A percentile compares a stretch with the other conserved stretches of the same genome.
phyloP scores from a whole-genome alignment of 2,113 vertebrate genomes.

The Dolichallabes microphthalmus region DNA sequence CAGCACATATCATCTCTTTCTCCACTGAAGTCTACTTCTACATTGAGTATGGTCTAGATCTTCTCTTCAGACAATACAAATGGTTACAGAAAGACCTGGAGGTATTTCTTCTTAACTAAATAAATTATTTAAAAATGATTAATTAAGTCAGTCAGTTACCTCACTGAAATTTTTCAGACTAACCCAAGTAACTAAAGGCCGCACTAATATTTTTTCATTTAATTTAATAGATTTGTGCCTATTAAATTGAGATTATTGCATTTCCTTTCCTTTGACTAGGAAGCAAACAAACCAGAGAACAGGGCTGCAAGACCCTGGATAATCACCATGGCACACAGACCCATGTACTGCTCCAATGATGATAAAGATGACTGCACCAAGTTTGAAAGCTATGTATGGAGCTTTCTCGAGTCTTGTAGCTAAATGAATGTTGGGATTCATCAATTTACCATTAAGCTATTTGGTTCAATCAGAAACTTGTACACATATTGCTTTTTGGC shows the following conservation, averaged over 20 bases:
- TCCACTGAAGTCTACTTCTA: slow-evolving; percentile 89
- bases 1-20: slow-evolving; percentile 83
- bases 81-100: slow-evolving; percentile 83
- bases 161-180: not conserved
- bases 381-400: slow-evolving; percentile 76
- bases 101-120: slow-evolving; percentile 59
- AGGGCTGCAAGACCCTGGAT: slow-evolving; percentile 78
- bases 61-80: slow-evolving; percentile 78
- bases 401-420: not conserved
- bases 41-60: slow-evolving; percentile 72
- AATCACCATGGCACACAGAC: slow-evolving; percentile 88
- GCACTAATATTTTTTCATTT: not conserved
- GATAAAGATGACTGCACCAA: slow-evolving; percentile 82
- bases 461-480: not conserved
- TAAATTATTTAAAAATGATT: too few species aligned
- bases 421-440: not conserved
- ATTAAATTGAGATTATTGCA: not conserved
- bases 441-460: not conserved
- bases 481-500: not conserved
- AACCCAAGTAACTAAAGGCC: not conserved
- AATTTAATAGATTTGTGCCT: too few species aligned
- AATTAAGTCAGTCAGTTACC: not conserved
- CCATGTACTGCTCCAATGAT: slow-evolving; percentile 89
- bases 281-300: slow-evolving; percentile 72
- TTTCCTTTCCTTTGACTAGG: slow-evolving; percentile 57